Evolutionary conservation across 2,888 invertebrate genomes (phyloP).

Genomic region (Eupithecia dodoneata): DNA sequence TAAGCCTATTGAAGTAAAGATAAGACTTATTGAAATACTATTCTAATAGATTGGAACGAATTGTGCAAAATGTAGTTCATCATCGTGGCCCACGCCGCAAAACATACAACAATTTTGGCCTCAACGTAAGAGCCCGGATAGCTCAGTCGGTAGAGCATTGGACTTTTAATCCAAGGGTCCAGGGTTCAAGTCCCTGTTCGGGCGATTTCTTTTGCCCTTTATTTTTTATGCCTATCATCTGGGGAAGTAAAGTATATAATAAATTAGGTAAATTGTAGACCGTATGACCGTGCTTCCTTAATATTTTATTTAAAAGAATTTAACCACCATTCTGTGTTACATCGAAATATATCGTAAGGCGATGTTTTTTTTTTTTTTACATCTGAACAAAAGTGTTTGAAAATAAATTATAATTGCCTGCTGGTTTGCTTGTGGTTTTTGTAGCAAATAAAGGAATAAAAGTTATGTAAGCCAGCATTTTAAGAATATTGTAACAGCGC

Average conservation of each 20-base stretch:
- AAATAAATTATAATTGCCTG: no score
- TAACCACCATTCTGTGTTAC: neutral
- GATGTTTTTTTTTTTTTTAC: neutral
- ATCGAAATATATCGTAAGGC: neutral
- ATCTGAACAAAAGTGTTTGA: neutral
- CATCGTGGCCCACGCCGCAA: neutral
- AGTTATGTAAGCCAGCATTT: neutral
- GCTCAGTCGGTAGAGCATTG: conserved; percentile 85
- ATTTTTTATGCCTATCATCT: neutral
- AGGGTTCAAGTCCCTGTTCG: conserved; percentile 85
- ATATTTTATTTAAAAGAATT: neutral
- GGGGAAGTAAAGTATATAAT: neutral
- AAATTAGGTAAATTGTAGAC: neutral
- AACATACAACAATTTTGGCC: conserved; percentile 14
- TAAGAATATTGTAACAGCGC: conserved; percentile 19
- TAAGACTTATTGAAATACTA: neutral
- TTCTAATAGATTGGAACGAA: neutral
- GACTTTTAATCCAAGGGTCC: conserved; percentile 85
- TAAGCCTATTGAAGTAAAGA: neutral
- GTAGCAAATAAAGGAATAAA: neutral
- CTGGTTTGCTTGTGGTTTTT: neutral
- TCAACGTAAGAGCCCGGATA: conserved; percentile 73
- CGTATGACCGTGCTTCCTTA: neutral
- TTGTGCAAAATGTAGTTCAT: neutral
- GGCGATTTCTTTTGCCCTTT: conserved; percentile 61